Evolutionary conservation across 2,113 vertebrate species (phyloP).

Genomic region (Pagrus major): DNA sequence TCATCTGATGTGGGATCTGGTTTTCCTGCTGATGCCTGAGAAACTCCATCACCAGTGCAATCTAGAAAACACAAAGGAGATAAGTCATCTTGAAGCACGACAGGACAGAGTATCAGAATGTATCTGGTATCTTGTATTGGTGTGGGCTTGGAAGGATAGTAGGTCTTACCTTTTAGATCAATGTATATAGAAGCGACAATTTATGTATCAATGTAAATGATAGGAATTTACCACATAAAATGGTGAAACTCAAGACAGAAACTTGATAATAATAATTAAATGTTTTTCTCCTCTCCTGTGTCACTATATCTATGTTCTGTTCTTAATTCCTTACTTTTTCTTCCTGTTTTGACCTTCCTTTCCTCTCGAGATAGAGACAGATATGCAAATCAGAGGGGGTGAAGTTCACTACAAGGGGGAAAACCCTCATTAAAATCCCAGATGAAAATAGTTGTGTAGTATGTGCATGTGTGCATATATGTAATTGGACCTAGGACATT

Average conservation of each 20-base stretch:
- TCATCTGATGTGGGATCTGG: not conserved
- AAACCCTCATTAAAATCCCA: constrained; percentile 26
- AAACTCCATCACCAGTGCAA: not conserved
- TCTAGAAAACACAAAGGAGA: not conserved
- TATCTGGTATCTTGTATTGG: not conserved
- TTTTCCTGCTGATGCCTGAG: constrained; percentile 6
- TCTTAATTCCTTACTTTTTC: too few species aligned
- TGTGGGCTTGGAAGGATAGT: not conserved
- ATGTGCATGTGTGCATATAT: not conserved
- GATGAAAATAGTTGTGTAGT: not conserved
- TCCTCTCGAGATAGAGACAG: not conserved
- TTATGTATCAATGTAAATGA: too few species aligned
- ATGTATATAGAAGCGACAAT: too few species aligned
- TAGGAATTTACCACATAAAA: too few species aligned
- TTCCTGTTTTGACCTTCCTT: constrained; percentile 31
- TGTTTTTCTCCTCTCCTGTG: too few species aligned
- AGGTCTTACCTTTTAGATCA: too few species aligned
- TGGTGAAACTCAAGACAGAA: too few species aligned
- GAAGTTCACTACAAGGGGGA: not conserved
- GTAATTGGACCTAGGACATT: not conserved
- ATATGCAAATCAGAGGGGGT: constrained; percentile 48
- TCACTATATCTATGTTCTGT: too few species aligned
- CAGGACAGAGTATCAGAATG: too few species aligned
- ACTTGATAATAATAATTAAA: too few species aligned
- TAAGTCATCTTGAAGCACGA: not conserved